Conservation (phyloP, 2,888 invertebrate species). For the Pristionchus maxplancki region DNA sequence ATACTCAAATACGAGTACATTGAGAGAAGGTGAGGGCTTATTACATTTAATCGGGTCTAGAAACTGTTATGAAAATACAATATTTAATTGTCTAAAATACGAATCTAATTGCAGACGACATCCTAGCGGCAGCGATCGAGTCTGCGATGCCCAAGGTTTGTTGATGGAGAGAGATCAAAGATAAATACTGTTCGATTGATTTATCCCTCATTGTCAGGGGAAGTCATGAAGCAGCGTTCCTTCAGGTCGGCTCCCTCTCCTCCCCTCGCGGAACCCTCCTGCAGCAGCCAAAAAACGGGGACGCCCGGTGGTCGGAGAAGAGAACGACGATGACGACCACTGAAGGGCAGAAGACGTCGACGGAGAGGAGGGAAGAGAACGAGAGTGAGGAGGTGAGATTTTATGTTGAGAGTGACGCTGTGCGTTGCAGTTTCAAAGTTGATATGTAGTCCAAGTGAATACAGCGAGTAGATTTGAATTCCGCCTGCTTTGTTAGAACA, state of each 20-base stretch:
- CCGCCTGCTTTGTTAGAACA: neutral
- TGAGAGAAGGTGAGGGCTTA: neutral
- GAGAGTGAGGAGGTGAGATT: slow-evolving; percentile 33
- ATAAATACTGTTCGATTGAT: neutral
- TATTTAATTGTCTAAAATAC: neutral
- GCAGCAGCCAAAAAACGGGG: slow-evolving; percentile 61
- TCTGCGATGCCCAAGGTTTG: slow-evolving; percentile 43
- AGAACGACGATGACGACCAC: slow-evolving; percentile 28
- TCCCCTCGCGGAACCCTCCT: slow-evolving; percentile 39
- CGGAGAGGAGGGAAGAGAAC: neutral
- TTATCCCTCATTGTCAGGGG: neutral
- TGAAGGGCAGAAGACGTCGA: slow-evolving; percentile 22
- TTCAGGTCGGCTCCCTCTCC: slow-evolving; percentile 4
- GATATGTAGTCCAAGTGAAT: no score
- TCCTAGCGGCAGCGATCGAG: slow-evolving; percentile 30
- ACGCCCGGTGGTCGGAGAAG: slow-evolving; percentile 52
- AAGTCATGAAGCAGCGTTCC: no score
- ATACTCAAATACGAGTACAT: slow-evolving; percentile 12
- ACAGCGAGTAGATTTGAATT: no score
- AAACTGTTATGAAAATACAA: neutral
- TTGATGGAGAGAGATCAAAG: neutral
- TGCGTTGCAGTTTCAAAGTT: no score
- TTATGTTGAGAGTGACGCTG: neutral
- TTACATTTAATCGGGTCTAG: neutral
- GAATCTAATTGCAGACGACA: neutral